Percentiles rank a stretch among this genome's conserved stretches.
phyloP scores from a whole-genome alignment of 2,113 vertebrate genomes.

The Melanerpes aurifrons region DNA sequence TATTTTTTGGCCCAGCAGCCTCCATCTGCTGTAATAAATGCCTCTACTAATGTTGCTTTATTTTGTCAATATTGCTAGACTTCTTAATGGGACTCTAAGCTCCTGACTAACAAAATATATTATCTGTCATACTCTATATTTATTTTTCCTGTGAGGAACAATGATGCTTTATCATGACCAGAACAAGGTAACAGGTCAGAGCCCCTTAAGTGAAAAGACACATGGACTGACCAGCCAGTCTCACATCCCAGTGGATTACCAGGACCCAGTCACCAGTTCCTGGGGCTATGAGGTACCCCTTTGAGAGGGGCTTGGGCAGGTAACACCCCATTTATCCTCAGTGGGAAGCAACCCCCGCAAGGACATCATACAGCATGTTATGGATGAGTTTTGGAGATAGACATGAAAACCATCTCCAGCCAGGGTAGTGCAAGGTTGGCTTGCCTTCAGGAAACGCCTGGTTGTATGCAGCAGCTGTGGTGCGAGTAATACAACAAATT shows the following conservation, averaged over 20 bases:
- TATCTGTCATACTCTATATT: slow-evolving; percentile 77
- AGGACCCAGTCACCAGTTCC: neutral
- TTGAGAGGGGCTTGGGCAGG: neutral
- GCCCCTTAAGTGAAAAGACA: slow-evolving; percentile 58
- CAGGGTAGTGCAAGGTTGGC: slow-evolving; percentile 77
- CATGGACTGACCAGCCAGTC: neutral
- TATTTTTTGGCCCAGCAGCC: slow-evolving; percentile 65
- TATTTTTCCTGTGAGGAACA: slow-evolving; percentile 73
- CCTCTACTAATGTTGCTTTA: slow-evolving; percentile 66
- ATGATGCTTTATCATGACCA: slow-evolving; percentile 69
- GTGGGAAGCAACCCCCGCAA: neutral
- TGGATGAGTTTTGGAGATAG: neutral
- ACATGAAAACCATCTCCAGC: slow-evolving; percentile 32
- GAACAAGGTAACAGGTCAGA: slow-evolving; percentile 54
- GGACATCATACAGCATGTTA: neutral
- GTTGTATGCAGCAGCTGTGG: slow-evolving; percentile 87
- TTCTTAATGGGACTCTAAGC: slow-evolving; percentile 76
- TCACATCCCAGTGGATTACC: neutral
- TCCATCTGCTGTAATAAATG: slow-evolving; percentile 67
- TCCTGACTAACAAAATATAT: slow-evolving; percentile 74
- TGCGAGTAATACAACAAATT: slow-evolving; percentile 86
- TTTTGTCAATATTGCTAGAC: slow-evolving; percentile 71
- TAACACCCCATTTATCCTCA: accelerated
- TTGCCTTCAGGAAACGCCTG: slow-evolving; percentile 85
- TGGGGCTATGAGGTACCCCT: neutral